Conservation (phyloP, 2,888 invertebrate genomes). For the Diachrysia chrysitis region DNA sequence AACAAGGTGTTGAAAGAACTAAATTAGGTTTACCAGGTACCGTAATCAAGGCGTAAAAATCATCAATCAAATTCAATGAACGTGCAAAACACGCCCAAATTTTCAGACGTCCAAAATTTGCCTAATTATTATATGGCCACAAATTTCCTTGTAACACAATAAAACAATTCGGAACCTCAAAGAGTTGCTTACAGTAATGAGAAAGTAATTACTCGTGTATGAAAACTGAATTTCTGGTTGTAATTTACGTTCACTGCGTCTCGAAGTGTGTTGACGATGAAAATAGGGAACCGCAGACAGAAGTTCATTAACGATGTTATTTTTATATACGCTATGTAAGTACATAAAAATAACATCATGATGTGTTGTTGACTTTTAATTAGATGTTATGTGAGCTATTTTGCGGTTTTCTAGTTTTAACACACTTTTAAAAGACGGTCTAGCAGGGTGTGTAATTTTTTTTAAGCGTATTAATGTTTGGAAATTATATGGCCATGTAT, state of each 20-base stretch:
- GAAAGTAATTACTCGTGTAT: conserved; percentile 49
- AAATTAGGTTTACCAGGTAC: neutral
- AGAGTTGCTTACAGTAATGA: conserved; percentile 30
- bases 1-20: neutral
- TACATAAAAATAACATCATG: too few species aligned
- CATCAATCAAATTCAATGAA: neutral
- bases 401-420: too few species aligned
- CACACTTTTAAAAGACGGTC: too few species aligned
- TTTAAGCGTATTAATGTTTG: too few species aligned
- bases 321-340: conserved; percentile 11
- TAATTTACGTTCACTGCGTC: conserved; percentile 23
- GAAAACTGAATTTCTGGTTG: conserved; percentile 29
- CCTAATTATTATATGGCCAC: neutral
- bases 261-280: conserved; percentile 8
- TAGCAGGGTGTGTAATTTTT: too few species aligned
- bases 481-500: too few species aligned
- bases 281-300: conserved; percentile 12
- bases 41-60: neutral
- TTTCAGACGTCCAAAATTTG: neutral
- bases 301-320: too few species aligned
- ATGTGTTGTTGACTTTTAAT: neutral
- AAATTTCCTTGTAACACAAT: conserved; percentile 5
- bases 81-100: neutral
- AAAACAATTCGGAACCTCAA: conserved; percentile 28
- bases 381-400: too few species aligned